A percentile compares a stretch with the other conserved stretches of the same genome.
These are phyloP conservation scores for Thunnus thynnus DNA, from an alignment of 2,113 vertebrate species.

Conservation along the genomic window DNA sequence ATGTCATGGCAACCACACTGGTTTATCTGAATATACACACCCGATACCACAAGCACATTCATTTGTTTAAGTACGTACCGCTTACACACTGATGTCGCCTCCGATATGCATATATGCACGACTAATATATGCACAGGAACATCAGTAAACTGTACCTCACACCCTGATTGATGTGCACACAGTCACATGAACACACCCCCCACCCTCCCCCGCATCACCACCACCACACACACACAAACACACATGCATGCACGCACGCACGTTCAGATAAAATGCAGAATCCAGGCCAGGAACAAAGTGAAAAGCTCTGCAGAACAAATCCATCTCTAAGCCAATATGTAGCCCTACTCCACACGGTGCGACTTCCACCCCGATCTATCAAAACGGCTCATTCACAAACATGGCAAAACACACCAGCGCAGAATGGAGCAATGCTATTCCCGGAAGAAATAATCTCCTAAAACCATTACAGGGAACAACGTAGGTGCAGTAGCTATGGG, in stretches of 20 bases:
- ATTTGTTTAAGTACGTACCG: not conserved
- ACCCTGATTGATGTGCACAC: constrained; percentile 26
- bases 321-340: constrained; percentile 78
- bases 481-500: constrained; percentile 76
- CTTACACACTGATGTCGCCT: not conserved
- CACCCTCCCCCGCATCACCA: not conserved
- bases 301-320: constrained; percentile 77
- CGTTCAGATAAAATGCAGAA: constrained; percentile 42
- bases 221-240: not conserved
- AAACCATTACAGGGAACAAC: constrained; percentile 83
- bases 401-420: constrained; percentile 56
- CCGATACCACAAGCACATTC: not conserved
- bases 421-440: constrained; percentile 77
- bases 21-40: not conserved
- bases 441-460: constrained; percentile 82
- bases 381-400: constrained; percentile 78
- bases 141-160: constrained; percentile 35
- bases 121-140: not conserved
- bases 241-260: constrained; percentile 12
- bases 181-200: not conserved
- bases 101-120: not conserved
- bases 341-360: constrained; percentile 55
- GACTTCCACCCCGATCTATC: constrained; percentile 69
- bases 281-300: constrained; percentile 61
- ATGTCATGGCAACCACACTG: not conserved